Percentiles rank a stretch among this genome's conserved stretches.
These are phyloP conservation scores for Caretta caretta DNA, from an alignment of 2,113 vertebrate species.

Conservation along the genomic window DNA sequence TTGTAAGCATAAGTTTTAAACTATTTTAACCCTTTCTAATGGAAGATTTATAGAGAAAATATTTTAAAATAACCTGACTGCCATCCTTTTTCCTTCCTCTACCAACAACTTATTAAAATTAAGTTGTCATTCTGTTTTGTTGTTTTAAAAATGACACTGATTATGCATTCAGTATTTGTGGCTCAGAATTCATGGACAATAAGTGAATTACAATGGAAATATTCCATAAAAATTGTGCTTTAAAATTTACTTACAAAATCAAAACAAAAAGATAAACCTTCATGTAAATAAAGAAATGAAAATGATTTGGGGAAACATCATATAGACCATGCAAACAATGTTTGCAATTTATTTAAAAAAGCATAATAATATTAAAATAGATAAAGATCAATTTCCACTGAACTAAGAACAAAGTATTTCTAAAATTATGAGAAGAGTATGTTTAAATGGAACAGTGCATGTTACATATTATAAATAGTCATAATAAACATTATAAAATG, in stretches of 20 bases:
- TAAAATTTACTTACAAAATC: constrained; percentile 51
- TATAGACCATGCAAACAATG: constrained; percentile 9
- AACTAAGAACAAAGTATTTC: constrained; percentile 74
- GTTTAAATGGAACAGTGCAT: constrained; percentile 59
- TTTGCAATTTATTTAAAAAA: constrained; percentile 54
- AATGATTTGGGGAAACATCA: constrained; percentile 18
- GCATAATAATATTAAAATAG: constrained; percentile 60
- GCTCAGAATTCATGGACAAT: constrained; percentile 29
- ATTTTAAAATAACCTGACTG: not conserved
- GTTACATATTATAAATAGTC: constrained; percentile 66
- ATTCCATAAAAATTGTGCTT: constrained; percentile 47
- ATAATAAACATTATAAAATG: constrained; percentile 73
- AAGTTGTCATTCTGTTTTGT: not conserved
- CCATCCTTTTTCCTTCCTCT: not conserved
- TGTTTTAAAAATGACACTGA: constrained; percentile 16
- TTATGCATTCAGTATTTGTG: not conserved
- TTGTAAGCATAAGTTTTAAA: not conserved
- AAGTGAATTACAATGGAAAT: constrained; percentile 53
- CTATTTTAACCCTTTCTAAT: not conserved
- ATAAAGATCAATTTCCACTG: constrained; percentile 74
- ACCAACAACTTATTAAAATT: not conserved
- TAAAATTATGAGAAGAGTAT: constrained; percentile 59
- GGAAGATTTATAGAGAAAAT: not conserved
- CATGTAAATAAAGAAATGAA: constrained; percentile 9
- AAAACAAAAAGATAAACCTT: constrained; percentile 26